phyloP scores from a whole-genome alignment of 2,113 vertebrate species.

The Brachyhypopomus gauderio region DNA sequence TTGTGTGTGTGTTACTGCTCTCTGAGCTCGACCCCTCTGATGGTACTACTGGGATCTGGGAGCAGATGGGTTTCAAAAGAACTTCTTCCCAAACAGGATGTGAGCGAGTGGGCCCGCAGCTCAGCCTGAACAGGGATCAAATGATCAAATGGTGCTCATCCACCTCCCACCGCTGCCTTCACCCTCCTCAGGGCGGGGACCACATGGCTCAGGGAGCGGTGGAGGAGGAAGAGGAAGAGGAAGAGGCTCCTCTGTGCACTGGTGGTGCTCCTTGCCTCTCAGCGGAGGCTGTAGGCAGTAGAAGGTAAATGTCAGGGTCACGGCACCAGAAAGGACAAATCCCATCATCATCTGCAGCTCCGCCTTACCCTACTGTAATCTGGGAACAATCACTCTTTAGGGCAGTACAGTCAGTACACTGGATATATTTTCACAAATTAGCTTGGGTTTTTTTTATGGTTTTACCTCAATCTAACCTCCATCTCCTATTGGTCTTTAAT shows the following conservation, averaged over 20 bases:
- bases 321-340: background rate
- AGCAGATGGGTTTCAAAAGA: constrained; percentile 31
- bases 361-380: constrained; percentile 23
- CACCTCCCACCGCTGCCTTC: constrained; percentile 37
- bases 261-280: constrained; percentile 49
- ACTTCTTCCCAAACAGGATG: constrained; percentile 43
- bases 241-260: constrained; percentile 38
- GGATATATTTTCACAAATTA: background rate
- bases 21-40: background rate
- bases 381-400: background rate
- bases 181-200: background rate
- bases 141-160: constrained; percentile 34
- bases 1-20: constrained; percentile 3
- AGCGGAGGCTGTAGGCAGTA: constrained; percentile 2
- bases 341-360: background rate
- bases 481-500: constrained; percentile 56
- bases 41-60: constrained; percentile 3
- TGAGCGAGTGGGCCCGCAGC: constrained; percentile 18
- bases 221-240: constrained; percentile 50
- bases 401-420: background rate
- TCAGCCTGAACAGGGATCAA: constrained; percentile 21
- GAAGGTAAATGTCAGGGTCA: background rate
- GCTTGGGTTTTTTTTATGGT: constrained; percentile 9
- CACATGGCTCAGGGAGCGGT: background rate
- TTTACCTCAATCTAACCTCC: constrained; percentile 53